Base-by-base conservation (phyloP, 2,888 invertebrate genomes). In the Tortrix viridana region DNA sequence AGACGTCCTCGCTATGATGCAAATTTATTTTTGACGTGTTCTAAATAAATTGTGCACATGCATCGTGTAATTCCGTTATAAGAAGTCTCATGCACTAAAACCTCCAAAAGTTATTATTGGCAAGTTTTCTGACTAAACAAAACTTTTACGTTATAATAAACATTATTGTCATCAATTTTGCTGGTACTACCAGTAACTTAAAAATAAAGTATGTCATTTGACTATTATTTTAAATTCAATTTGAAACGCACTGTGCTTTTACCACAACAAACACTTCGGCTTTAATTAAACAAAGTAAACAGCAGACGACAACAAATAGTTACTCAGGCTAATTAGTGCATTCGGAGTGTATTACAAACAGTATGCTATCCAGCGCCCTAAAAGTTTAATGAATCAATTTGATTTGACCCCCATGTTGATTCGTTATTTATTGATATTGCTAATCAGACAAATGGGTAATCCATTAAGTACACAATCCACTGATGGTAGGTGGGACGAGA, bases 401-500 rank as follows among this genome's bases (percentile, higher is more conserved):
- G 74, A 72, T 75, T 79, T 84, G 84, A 84, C 85, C 86, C 82
- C 81, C 74, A 78, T 77, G 75, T 76, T 74, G 72, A 80, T 75
- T 80, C 80, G 81, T 89, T 89, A 89, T 87, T 88, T 90, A 90
- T 91, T 88, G 85, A 89, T 84, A 84, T 79, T 80, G 80, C 82
- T 89, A 89, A 91, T 90, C 89, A 90, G 84, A 89, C 87, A 89
- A 90, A 91, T 89, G 86, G 87, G 80, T 90, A 89, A 90, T 89
- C 89, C 89, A 91, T 90, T 90, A 88, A 73, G 78, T 81, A 77
- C 76, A 84, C 77, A 77, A 79, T 74, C 72, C 76, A 81, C 32
- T 32, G 32, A 32, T 76, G 74, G 72, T 71, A 68, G 74, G 74
- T 75, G 72, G 76, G 82, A 78, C 77, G 81, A 76, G 71, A 71